These are phyloP conservation scores for Cuniculus paca DNA, from an alignment of 2,797 vertebrate genomes.

Conservation along the genomic window DNA sequence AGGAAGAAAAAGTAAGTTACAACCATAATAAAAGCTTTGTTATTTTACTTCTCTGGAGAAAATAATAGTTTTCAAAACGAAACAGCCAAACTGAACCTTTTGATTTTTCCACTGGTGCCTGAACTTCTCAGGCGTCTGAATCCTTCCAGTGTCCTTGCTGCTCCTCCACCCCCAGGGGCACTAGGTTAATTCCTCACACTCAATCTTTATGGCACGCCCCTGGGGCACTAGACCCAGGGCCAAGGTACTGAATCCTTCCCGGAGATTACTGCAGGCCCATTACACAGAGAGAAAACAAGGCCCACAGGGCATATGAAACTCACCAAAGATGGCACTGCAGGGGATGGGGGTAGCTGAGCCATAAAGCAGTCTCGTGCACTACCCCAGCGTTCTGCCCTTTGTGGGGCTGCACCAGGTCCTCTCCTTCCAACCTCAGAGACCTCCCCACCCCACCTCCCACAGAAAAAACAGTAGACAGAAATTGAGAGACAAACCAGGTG, in stretches of 20 bases:
- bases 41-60: constrained; percentile 9
- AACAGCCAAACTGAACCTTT: background rate
- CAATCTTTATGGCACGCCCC: background rate
- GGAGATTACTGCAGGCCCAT: background rate
- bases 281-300: constrained; percentile 30
- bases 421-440: background rate
- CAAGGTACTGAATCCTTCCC: background rate
- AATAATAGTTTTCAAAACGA: constrained; percentile 22
- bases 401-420: background rate
- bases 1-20: too few relatives aligned
- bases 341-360: background rate
- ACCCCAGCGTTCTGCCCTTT: background rate
- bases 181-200: background rate
- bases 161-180: background rate
- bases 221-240: background rate
- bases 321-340: background rate
- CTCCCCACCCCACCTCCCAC: too few relatives aligned
- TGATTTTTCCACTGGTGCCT: background rate
- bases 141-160: background rate
- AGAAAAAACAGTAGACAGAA: background rate
- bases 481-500: background rate
- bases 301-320: background rate
- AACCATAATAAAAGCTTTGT: background rate
- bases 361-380: background rate
- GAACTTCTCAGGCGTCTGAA: background rate